Conservation (phyloP, 2,888 invertebrate genomes). For the Petrolisthes cinctipes region DNA sequence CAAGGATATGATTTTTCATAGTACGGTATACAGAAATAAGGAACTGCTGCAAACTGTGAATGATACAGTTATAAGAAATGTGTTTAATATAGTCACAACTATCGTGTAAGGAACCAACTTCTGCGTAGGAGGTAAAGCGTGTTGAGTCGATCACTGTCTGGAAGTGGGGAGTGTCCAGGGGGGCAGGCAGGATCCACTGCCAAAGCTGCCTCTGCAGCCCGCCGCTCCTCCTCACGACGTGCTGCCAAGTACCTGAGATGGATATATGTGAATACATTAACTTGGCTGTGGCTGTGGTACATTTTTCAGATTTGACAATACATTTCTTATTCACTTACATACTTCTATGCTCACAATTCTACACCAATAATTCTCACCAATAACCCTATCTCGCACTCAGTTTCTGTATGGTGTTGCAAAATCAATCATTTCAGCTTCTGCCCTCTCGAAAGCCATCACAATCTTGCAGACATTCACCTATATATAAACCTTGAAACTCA, state of each 20-base stretch:
- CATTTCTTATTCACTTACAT: no score
- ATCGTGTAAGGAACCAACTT: constrained; percentile 28
- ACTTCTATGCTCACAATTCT: no score
- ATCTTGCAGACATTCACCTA: no score
- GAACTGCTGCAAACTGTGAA: background rate
- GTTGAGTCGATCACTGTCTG: constrained; percentile 83
- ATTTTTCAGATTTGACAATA: no score
- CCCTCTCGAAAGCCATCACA: no score
- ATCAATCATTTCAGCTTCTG: no score
- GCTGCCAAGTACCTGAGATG: constrained; percentile 50
- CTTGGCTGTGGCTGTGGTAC: no score
- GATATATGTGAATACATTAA: no score
- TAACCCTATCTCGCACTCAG: no score
- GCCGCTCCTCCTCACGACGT: constrained; percentile 42
- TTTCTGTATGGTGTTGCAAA: no score
- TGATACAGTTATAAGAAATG: background rate
- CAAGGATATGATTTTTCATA: background rate
- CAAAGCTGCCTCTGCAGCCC: constrained; percentile 43
- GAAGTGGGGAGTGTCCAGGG: constrained; percentile 82
- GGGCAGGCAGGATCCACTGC: constrained; percentile 77
- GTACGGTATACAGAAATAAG: background rate
- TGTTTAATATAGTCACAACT: background rate
- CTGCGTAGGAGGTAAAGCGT: constrained; percentile 71
- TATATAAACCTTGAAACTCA: no score
- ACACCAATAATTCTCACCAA: no score